A percentile compares a stretch with the other conserved stretches of the same genome.
These are phyloP conservation scores for Ylistrum balloti DNA, from an alignment of 1,140 invertebrate species.

Conservation along the genomic window DNA sequence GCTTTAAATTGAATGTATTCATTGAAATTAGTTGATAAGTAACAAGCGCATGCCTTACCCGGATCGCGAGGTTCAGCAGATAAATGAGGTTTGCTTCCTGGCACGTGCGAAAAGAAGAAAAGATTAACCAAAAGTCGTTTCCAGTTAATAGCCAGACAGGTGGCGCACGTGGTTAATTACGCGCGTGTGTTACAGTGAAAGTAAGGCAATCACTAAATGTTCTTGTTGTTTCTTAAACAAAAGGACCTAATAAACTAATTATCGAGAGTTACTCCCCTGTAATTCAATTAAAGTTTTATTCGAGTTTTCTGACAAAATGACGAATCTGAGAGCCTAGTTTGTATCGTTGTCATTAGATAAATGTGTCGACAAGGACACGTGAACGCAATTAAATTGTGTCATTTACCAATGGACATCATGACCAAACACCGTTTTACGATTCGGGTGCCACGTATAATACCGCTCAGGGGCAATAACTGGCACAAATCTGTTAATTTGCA, in stretches of 20 bases:
- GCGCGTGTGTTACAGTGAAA: not conserved
- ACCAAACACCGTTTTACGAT: too few species aligned
- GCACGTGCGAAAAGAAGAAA: not conserved
- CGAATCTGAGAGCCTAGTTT: not conserved
- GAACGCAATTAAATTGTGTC: not conserved
- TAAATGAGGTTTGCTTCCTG: not conserved
- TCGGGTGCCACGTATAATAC: too few species aligned
- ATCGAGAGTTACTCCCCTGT: not conserved
- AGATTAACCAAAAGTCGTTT: not conserved
- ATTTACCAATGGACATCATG: too few species aligned
- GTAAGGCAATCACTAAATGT: not conserved
- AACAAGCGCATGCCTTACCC: not conserved
- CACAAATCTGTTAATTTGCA: too few species aligned
- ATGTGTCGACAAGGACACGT: not conserved
- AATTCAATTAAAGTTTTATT: not conserved
- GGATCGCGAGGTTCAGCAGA: not conserved
- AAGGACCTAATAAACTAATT: not conserved
- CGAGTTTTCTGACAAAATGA: not conserved
- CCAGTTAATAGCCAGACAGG: not conserved
- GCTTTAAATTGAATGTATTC: constrained; percentile 12
- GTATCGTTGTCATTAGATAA: not conserved
- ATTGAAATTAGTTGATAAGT: not conserved
- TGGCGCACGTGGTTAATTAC: constrained; percentile 1
- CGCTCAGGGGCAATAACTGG: too few species aligned
- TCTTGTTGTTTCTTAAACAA: not conserved